Evolutionary conservation across 2,797 vertebrate genomes (phyloP).

Genomic region (Rhinogobio ventralis): DNA sequence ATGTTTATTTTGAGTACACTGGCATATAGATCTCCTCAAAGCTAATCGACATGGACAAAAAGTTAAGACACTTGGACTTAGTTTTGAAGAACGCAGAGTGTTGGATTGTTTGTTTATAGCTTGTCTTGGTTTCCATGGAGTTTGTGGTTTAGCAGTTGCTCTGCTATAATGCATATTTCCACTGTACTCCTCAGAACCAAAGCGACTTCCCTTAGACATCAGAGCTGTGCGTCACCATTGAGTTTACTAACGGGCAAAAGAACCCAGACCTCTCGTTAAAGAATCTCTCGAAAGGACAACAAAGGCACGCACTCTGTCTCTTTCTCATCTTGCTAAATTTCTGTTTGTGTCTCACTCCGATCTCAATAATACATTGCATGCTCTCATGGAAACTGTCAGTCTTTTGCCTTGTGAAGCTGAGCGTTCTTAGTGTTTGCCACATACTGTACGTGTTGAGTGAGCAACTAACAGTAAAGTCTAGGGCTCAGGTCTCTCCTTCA

Average conservation of each 20-base stretch:
- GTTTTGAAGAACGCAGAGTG: not conserved
- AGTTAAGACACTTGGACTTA: not conserved
- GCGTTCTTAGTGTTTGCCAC: not conserved
- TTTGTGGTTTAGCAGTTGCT: slow-evolving; percentile 27
- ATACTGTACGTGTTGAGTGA: not conserved
- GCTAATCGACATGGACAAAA: not conserved
- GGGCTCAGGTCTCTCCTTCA: not conserved
- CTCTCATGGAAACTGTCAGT: not conserved
- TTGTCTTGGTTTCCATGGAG: slow-evolving; percentile 40
- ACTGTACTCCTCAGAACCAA: not conserved
- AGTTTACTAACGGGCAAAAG: not conserved
- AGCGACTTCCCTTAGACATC: not conserved
- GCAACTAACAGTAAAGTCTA: not conserved
- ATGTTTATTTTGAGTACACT: not conserved
- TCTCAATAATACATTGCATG: not conserved
- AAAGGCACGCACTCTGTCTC: not conserved
- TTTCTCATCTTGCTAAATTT: not conserved
- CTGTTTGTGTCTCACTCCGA: not conserved
- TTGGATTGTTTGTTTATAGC: not conserved
- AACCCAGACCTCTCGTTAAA: not conserved
- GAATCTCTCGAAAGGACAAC: not conserved
- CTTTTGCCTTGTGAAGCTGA: not conserved
- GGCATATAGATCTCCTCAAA: not conserved
- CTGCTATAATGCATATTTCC: slow-evolving; percentile 15
- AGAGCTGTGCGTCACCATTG: slow-evolving; percentile 19